Conservation (phyloP, 2,797 vertebrate species). For the Argya squamiceps region DNA sequence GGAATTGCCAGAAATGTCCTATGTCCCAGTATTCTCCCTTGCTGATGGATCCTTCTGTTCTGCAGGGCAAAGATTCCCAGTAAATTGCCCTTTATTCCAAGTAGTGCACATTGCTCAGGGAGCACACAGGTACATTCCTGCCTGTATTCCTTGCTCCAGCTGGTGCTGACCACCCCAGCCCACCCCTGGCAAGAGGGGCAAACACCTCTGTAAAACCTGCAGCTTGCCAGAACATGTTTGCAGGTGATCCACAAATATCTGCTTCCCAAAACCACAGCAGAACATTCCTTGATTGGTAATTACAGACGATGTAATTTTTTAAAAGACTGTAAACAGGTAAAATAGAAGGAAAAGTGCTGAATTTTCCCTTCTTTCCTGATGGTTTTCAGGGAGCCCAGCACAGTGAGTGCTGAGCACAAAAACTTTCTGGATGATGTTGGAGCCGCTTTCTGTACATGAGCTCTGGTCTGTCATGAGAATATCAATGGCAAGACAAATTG, state of each 20-base stretch:
- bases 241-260: background rate
- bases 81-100: background rate
- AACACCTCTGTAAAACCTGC: background rate
- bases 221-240: background rate
- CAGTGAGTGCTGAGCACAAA: background rate
- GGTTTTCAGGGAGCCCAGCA: background rate
- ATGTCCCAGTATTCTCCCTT: background rate
- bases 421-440: background rate
- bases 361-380: background rate
- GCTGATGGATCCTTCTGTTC: background rate
- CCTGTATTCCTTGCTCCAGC: background rate
- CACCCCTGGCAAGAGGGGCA: background rate
- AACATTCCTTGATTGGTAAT: background rate
- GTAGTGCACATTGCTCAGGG: background rate
- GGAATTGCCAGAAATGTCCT: background rate
- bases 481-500: background rate
- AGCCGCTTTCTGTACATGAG: background rate
- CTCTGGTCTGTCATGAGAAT: background rate
- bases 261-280: background rate
- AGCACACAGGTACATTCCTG: background rate
- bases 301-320: background rate
- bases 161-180: background rate
- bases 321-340: background rate
- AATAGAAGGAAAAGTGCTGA: background rate
- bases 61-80: background rate